Conservation (phyloP, 2,888 invertebrate species). For the Aleiodes leptofemur region DNA sequence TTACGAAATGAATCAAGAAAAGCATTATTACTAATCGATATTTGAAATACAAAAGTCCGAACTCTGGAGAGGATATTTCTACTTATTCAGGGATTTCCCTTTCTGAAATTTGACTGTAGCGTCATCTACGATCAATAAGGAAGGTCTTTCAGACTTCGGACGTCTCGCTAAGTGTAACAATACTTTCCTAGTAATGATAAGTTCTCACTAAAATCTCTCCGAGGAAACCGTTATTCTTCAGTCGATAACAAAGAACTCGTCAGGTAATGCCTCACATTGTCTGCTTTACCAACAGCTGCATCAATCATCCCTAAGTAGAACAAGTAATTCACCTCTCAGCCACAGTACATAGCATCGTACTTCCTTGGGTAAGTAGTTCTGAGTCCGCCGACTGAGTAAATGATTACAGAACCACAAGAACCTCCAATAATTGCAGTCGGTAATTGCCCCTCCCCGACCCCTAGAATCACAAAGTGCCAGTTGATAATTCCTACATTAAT, state of each 20-base stretch:
- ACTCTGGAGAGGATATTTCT: not conserved
- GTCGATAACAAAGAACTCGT: constrained; percentile 19
- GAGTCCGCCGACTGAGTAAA: not conserved
- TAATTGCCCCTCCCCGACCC: not conserved
- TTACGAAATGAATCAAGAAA: no score
- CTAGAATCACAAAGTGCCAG: not conserved
- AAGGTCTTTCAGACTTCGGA: not conserved
- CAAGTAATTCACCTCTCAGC: not conserved
- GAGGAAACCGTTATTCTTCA: not conserved
- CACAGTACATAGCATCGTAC: not conserved
- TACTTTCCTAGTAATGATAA: no score
- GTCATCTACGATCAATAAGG: not conserved
- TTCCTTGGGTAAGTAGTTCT: not conserved
- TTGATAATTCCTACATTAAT: not conserved
- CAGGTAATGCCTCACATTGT: not conserved
- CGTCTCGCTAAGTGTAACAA: not conserved
- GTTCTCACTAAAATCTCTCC: no score
- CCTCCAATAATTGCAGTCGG: constrained; percentile 11
- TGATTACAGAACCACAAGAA: constrained; percentile 1
- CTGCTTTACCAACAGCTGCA: not conserved
- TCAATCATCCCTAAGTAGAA: not conserved
- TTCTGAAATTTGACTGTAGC: not conserved
- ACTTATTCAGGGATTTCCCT: not conserved
- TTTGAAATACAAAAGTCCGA: not conserved
- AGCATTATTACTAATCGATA: no score